phyloP scores from a whole-genome alignment of 2,888 invertebrate species.

The Pseudeuparius sepicola region DNA sequence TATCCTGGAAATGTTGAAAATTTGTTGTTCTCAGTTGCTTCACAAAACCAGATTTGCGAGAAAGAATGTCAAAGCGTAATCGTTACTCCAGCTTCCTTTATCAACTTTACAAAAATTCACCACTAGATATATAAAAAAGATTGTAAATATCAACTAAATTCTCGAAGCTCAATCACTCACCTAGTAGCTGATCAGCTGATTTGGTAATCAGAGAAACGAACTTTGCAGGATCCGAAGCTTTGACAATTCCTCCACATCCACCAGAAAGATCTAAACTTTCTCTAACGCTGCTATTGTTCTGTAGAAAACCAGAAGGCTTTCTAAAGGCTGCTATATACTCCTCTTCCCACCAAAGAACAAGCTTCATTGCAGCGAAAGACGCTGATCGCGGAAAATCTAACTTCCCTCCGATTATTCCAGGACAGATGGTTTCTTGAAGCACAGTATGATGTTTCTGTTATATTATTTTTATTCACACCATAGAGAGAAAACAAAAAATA shows the following conservation, averaged over 20 bases:
- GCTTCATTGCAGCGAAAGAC: slow-evolving; percentile 73
- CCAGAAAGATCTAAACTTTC: slow-evolving; percentile 38
- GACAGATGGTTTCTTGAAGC: slow-evolving; percentile 67
- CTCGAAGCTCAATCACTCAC: no score
- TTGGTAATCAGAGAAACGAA: slow-evolving; percentile 61
- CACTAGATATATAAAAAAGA: no score
- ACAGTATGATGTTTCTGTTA: slow-evolving; percentile 41
- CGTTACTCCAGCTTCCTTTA: no score
- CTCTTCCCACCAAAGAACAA: slow-evolving; percentile 80
- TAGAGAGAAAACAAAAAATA: no score
- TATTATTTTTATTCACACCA: no score
- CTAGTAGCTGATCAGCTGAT: slow-evolving; percentile 60
- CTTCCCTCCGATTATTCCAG: slow-evolving; percentile 70
- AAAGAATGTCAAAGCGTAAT: no score
- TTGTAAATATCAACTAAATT: no score
- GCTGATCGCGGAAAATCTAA: slow-evolving; percentile 75
- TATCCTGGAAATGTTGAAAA: no score
- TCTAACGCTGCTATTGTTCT: slow-evolving; percentile 30
- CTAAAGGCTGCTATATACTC: slow-evolving; percentile 69
- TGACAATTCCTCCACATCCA: slow-evolving; percentile 50
- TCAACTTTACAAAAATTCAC: no score
- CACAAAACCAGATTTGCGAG: no score
- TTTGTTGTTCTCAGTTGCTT: no score
- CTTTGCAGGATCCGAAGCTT: slow-evolving; percentile 67
- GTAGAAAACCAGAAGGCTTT: slow-evolving; percentile 47